Evolutionary conservation across 30 jellyfish, hydroid and myxozoan species (phyloP).

Genomic region (Nemopilema nomurai): DNA sequence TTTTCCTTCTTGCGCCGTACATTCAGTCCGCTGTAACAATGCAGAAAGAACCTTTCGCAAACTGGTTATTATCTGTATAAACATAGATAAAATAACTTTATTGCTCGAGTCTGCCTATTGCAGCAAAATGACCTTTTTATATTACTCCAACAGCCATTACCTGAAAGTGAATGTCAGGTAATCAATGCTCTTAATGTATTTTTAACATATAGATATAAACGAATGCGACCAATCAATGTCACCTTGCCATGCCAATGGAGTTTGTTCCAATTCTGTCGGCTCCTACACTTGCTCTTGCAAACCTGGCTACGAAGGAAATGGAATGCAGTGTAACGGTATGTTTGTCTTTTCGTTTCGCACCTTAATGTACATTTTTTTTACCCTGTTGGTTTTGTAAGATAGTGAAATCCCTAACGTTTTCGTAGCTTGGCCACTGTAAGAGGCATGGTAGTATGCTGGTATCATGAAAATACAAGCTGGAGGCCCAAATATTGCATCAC

Average conservation of each 20-base stretch:
- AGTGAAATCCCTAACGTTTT: too few species aligned
- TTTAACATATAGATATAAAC: background rate
- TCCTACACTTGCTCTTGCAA: conserved; percentile 7
- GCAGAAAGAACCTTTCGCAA: too few species aligned
- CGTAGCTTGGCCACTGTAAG: too few species aligned
- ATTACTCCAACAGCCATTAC: background rate
- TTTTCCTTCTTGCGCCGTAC: too few species aligned
- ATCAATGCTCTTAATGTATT: background rate
- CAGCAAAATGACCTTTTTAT: background rate
- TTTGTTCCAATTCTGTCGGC: conserved; percentile 25
- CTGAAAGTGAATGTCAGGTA: background rate
- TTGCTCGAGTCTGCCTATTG: too few species aligned
- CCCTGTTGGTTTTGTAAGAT: background rate
- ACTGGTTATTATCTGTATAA: too few species aligned
- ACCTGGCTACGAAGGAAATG: conserved; percentile 8
- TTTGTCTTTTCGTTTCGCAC: background rate
- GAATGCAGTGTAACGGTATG: background rate
- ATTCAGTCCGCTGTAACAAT: too few species aligned
- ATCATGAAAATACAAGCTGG: too few species aligned
- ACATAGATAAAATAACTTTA: too few species aligned
- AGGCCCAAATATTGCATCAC: too few species aligned
- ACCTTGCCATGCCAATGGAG: background rate
- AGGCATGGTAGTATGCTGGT: too few species aligned
- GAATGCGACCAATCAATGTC: background rate
- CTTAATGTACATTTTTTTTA: background rate